Evolutionary conservation across 2,888 invertebrate species (phyloP).

Genomic region (Andricus curvator): DNA sequence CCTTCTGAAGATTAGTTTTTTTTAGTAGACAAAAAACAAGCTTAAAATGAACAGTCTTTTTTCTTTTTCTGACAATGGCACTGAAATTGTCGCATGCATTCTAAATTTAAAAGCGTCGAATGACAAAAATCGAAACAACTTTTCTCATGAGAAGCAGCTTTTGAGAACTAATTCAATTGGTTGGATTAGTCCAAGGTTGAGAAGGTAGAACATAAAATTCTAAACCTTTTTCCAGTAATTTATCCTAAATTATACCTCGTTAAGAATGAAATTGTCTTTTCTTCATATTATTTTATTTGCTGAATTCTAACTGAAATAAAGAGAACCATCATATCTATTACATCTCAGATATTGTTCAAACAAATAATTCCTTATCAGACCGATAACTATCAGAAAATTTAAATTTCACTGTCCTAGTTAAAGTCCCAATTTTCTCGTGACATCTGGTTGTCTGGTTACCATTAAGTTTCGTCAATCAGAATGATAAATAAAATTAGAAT

Average conservation of each 20-base stretch:
- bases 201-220: neutral
- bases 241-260: no score
- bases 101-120: no score
- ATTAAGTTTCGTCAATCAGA: slow-evolving; percentile 20
- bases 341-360: neutral
- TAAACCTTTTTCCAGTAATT: neutral
- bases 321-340: neutral
- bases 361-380: neutral
- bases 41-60: no score
- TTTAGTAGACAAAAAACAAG: no score
- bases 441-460: neutral
- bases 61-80: neutral
- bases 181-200: neutral
- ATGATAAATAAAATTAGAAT: neutral
- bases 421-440: slow-evolving; percentile 12
- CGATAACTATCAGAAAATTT: neutral
- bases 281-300: neutral
- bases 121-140: neutral
- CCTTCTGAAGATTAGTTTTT: no score
- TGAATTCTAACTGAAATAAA: neutral
- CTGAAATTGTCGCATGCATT: neutral
- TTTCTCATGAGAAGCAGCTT: no score
- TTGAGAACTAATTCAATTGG: no score
- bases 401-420: slow-evolving; percentile 10
- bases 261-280: neutral